Percentiles rank a stretch among this genome's conserved stretches.
phyloP scores from a whole-genome alignment of 1,140 invertebrate species.

The Chelonus insularis region DNA sequence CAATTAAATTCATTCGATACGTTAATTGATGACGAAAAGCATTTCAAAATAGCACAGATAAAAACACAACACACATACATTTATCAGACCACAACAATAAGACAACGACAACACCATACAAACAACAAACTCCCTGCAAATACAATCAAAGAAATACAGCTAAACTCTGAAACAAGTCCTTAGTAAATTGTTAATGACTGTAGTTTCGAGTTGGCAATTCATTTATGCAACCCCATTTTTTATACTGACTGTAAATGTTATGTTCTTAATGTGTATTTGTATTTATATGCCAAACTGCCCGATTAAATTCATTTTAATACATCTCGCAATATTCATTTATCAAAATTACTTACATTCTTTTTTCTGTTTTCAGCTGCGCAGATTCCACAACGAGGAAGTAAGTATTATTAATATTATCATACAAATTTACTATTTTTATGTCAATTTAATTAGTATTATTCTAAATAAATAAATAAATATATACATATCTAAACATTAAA shows the following conservation, averaged over 20 bases:
- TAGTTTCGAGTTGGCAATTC: constrained; percentile 52
- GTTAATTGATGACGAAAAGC: neutral
- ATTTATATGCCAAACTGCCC: constrained; percentile 37
- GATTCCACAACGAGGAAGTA: constrained; percentile 85
- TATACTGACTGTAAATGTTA: constrained; percentile 57
- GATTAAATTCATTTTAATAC: constrained; percentile 13
- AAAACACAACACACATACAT: neutral
- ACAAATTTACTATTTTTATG: neutral
- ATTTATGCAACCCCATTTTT: constrained; percentile 56
- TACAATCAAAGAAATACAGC: constrained; percentile 30
- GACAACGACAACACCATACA: constrained; percentile 11
- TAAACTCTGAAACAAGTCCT: constrained; percentile 34
- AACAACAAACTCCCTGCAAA: constrained; percentile 19
- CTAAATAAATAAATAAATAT: no score
- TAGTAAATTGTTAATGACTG: constrained; percentile 51
- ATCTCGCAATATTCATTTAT: neutral
- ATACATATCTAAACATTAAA: no score
- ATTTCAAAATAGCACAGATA: no score
- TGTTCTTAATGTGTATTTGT: constrained; percentile 56
- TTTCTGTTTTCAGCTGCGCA: constrained; percentile 81
- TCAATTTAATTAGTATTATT: neutral
- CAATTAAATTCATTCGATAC: no score
- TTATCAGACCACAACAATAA: neutral
- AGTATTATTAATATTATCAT: constrained; percentile 57
- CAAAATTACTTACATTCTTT: constrained; percentile 39